Percentiles rank a stretch among this genome's conserved stretches.
phyloP scores from a whole-genome alignment of 2,797 vertebrate genomes.

The Naso thynnoides region DNA sequence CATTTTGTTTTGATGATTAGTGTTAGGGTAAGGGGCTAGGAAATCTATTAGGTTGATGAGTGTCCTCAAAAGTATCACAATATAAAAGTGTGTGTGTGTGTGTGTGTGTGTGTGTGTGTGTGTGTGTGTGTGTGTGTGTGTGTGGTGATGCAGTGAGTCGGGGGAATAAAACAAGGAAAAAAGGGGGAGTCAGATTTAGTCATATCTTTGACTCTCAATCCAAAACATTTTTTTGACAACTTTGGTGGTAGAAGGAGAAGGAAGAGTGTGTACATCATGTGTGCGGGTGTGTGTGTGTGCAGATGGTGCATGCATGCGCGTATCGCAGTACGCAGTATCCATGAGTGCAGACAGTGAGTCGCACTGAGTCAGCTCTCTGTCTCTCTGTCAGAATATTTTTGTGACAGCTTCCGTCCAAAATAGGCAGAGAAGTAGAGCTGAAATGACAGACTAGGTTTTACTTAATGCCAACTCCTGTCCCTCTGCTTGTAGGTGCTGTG shows the following conservation, averaged over 20 bases:
- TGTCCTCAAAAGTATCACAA: no score
- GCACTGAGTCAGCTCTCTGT: constrained; percentile 65
- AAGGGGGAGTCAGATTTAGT: constrained; percentile 60
- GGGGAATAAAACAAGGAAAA: constrained; percentile 31
- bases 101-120: constrained; percentile 3
- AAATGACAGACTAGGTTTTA: constrained; percentile 64
- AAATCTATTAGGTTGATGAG: no score
- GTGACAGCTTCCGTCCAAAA: constrained; percentile 64
- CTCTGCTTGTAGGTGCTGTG: neutral
- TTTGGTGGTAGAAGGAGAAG: constrained; percentile 33
- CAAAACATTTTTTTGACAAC: constrained; percentile 74
- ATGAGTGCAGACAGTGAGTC: constrained; percentile 50
- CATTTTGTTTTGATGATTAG: no score
- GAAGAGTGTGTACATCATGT: constrained; percentile 21
- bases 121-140: constrained; percentile 5
- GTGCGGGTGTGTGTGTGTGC: constrained; percentile 10
- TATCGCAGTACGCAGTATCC: constrained; percentile 40
- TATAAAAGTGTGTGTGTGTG: neutral
- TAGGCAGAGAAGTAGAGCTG: constrained; percentile 37
- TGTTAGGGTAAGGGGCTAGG: no score
- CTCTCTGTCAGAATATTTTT: constrained; percentile 60
- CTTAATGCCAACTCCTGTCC: constrained; percentile 44
- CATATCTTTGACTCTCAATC: constrained; percentile 48
- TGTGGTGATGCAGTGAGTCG: neutral
- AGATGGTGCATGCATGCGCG: constrained; percentile 17